Percentiles rank a stretch among this genome's conserved stretches.
Evolutionary conservation across 23 tunicate genomes (phyloP).

Genomic region (Trididemnum miniatum): DNA sequence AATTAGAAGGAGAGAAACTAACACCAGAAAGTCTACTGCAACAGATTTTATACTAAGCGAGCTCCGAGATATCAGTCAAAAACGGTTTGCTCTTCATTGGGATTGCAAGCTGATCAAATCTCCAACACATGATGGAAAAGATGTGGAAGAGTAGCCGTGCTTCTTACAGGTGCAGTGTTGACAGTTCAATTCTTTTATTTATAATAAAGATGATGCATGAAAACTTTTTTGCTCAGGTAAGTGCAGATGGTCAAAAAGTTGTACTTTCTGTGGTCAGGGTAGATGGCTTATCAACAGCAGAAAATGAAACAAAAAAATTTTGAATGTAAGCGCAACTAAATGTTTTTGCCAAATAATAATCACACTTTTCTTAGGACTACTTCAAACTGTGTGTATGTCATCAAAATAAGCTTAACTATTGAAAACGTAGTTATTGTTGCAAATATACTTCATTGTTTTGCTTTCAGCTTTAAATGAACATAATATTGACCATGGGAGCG

Average conservation of each 20-base stretch:
- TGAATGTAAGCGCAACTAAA: neutral
- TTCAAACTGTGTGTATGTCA: too few relatives aligned
- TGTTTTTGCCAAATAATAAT: too few relatives aligned
- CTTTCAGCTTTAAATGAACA: neutral
- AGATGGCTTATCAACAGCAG: neutral
- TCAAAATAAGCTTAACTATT: too few relatives aligned
- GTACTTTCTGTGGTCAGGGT: neutral
- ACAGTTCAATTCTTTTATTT: too few relatives aligned
- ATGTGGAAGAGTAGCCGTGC: neutral
- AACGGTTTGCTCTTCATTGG: neutral
- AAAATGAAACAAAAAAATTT: neutral
- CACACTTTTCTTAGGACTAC: too few relatives aligned
- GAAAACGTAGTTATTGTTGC: too few relatives aligned
- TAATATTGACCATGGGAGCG: neutral
- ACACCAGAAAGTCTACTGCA: neutral
- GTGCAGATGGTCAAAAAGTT: neutral
- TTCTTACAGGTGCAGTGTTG: neutral
- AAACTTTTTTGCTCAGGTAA: neutral
- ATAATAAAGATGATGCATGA: too few relatives aligned
- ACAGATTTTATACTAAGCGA: neutral
- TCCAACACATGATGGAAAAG: neutral
- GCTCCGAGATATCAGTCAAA: neutral
- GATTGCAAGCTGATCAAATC: neutral
- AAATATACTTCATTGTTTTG: too few relatives aligned
- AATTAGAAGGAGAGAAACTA: neutral